Conservation (phyloP, 2,888 invertebrate genomes). For the Molorchus minor region DNA sequence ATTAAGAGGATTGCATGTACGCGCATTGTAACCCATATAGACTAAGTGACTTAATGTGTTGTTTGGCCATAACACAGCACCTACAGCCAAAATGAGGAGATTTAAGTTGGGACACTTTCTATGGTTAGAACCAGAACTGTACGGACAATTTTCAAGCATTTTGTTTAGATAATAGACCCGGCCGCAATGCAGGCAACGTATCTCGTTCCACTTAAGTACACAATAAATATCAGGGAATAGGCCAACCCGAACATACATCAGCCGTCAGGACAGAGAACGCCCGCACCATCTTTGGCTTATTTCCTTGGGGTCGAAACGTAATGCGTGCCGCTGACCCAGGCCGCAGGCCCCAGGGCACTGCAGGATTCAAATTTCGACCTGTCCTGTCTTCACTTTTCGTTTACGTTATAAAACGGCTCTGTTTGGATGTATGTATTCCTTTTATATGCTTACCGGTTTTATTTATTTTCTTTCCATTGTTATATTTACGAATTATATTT, state of each 20-base stretch:
- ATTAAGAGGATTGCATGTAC: no score
- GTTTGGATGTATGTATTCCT: background rate
- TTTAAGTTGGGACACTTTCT: no score
- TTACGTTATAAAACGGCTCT: conserved; percentile 1
- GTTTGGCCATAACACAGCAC: no score
- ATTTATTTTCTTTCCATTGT: no score
- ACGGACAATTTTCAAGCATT: no score
- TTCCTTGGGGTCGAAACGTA: conserved; percentile 59
- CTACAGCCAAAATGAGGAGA: no score
- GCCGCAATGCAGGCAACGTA: conserved; percentile 46
- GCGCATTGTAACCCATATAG: no score
- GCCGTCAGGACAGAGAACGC: conserved; percentile 52
- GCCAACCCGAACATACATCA: conserved; percentile 59
- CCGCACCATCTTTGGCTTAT: conserved; percentile 58
- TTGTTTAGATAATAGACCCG: conserved; percentile 53
- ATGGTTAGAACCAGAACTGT: no score
- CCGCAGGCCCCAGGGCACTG: conserved; percentile 19
- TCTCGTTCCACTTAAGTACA: conserved; percentile 62
- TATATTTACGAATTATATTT: no score
- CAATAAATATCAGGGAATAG: conserved; percentile 62
- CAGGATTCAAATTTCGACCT: conserved; percentile 11
- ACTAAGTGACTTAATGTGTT: no score
- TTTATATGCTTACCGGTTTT: no score
- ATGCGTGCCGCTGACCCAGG: conserved; percentile 53
- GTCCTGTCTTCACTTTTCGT: conserved; percentile 3